Percentiles rank a stretch among this genome's conserved stretches.
phyloP scores from a whole-genome alignment of 2,888 invertebrate species.

The Morinoia aosen region DNA sequence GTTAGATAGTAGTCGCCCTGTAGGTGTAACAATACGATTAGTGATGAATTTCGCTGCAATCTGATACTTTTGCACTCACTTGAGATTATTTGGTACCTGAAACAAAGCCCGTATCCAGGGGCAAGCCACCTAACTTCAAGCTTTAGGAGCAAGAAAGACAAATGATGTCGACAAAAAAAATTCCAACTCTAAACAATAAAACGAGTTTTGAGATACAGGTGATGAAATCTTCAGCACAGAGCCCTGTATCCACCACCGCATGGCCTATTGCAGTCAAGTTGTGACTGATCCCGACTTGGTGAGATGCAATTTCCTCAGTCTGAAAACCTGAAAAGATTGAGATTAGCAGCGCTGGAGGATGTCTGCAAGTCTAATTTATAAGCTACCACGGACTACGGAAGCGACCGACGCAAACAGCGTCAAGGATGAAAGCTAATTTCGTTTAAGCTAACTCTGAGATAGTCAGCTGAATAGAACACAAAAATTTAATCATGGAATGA shows the following conservation, averaged over 20 bases:
- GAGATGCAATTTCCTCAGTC: background rate
- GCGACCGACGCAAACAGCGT: background rate
- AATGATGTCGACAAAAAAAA: background rate
- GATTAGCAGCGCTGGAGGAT: background rate
- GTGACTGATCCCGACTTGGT: background rate
- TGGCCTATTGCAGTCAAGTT: background rate
- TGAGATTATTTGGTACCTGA: background rate
- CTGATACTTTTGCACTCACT: too few species aligned
- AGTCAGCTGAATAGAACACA: background rate
- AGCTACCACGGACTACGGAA: background rate
- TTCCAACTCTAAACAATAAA: background rate
- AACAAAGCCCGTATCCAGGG: background rate
- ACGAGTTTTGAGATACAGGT: background rate
- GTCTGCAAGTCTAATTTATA: slow-evolving; percentile 4
- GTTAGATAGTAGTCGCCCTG: too few species aligned
- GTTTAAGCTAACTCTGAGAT: background rate
- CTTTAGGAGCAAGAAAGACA: background rate
- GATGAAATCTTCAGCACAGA: background rate
- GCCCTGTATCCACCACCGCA: background rate
- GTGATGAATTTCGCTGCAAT: too few species aligned
- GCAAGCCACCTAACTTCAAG: background rate
- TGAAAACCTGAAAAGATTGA: background rate
- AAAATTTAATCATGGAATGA: background rate
- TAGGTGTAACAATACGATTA: too few species aligned
- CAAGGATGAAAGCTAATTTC: background rate